Evolutionary conservation across 1,140 invertebrate genomes (phyloP).

Genomic region (Trachelipus rathkii): DNA sequence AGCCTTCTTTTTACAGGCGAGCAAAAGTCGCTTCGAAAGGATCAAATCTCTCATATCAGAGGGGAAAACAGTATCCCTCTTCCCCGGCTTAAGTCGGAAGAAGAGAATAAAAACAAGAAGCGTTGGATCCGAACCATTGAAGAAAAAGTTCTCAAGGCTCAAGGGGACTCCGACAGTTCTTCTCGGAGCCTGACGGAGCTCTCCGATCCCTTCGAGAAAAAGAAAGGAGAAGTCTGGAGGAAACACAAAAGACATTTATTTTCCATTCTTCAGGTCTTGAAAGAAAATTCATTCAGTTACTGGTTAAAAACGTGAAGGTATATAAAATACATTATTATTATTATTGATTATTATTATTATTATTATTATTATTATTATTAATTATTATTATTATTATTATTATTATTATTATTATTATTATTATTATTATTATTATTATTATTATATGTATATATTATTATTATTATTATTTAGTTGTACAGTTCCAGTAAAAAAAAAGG

Average conservation of each 20-base stretch:
- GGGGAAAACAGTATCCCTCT: neutral
- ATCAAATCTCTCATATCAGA: conserved; percentile 3
- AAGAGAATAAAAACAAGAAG: conserved; percentile 1
- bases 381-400: no score
- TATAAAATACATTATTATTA: no score
- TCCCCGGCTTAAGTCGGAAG: conserved; percentile 5
- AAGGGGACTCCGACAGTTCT: conserved; percentile 11
- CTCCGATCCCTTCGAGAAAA: conserved; percentile 47
- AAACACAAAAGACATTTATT: neutral
- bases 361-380: no score
- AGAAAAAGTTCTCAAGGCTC: neutral
- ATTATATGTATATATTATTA: no score
- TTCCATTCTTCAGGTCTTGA: neutral
- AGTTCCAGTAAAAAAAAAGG: no score
- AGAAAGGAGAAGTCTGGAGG: neutral
- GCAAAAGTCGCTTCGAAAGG: conserved; percentile 12
- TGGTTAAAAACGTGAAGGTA: neutral
- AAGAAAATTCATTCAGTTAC: neutral
- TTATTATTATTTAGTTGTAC: no score
- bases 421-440: no score
- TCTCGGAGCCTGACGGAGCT: conserved; percentile 22
- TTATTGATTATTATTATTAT: no score
- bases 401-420: no score
- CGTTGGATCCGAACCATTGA: neutral
- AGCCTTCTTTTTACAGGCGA: conserved; percentile 16